These are phyloP conservation scores for Zoanthus sociatus DNA, from an alignment of 92 coral and sea anemone genomes.

Conservation along the genomic window DNA sequence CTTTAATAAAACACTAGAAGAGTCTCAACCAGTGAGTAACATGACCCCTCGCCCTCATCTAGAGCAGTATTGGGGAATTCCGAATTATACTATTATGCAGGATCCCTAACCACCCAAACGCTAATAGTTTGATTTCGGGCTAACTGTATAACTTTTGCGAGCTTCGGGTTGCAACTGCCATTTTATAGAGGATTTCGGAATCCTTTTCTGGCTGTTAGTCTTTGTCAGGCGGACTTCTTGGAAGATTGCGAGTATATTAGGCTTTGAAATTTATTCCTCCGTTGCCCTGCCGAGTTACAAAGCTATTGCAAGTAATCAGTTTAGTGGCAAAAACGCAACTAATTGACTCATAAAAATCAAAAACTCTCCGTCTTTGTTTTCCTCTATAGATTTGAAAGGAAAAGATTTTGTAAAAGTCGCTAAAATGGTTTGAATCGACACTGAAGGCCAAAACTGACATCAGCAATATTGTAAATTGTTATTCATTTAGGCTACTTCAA, in stretches of 20 bases:
- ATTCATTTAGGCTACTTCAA: too few species aligned
- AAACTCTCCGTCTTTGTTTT: background rate
- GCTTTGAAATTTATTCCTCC: background rate
- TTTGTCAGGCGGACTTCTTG: background rate
- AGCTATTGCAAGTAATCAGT: too few species aligned
- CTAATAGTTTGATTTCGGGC: background rate
- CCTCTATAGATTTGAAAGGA: background rate
- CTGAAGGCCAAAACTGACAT: background rate
- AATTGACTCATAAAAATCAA: background rate
- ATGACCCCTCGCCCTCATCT: too few species aligned
- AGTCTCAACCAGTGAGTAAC: too few species aligned
- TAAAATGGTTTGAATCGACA: background rate
- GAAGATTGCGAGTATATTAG: background rate
- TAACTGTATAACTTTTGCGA: background rate
- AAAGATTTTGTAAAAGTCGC: background rate
- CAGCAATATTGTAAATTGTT: background rate
- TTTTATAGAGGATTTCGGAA: background rate
- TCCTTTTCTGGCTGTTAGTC: conserved; percentile 8
- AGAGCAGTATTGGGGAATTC: too few species aligned
- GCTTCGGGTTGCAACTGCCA: background rate
- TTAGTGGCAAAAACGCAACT: background rate
- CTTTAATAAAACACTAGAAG: too few species aligned
- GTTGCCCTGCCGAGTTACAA: too few species aligned
- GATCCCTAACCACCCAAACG: background rate
- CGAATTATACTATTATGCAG: background rate